A percentile compares a stretch with the other conserved stretches of the same genome.
Conservation (phyloP, 2,888 invertebrate genomes). For the Cactoblastis cactorum region DNA sequence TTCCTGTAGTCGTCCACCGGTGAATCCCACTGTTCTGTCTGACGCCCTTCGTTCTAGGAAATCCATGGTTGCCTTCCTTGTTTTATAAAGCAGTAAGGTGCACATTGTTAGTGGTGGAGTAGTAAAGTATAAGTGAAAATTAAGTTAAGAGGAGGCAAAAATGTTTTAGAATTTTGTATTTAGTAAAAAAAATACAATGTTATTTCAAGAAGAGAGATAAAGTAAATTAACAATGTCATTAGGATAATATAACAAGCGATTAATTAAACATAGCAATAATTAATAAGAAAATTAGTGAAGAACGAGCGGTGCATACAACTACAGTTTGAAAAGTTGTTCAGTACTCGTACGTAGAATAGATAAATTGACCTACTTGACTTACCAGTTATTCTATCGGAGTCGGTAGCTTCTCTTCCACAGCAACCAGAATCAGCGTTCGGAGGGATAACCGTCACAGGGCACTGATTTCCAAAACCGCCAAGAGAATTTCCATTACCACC, state of each 20-base stretch:
- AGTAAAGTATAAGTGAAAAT: neutral
- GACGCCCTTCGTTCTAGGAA: neutral
- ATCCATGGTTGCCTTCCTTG: conserved; percentile 1
- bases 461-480: conserved; percentile 31
- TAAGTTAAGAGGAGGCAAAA: neutral
- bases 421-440: conserved; percentile 54
- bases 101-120: neutral
- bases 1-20: conserved; percentile 14
- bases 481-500: conserved; percentile 1
- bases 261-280: no score
- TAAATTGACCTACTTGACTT: no score
- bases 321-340: no score
- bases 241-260: no score
- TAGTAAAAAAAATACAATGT: no score
- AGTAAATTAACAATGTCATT: no score
- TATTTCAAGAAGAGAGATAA: no score
- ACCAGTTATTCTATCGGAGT: conserved; percentile 52
- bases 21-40: neutral
- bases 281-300: no score
- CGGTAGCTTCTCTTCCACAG: conserved; percentile 57
- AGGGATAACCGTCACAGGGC: conserved; percentile 46
- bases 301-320: no score
- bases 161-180: no score
- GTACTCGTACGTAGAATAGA: no score
- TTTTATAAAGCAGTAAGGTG: conserved; percentile 1